These are phyloP conservation scores for Ditylenchus dipsaci DNA, from an alignment of 1,140 invertebrate species.

Conservation along the genomic window DNA sequence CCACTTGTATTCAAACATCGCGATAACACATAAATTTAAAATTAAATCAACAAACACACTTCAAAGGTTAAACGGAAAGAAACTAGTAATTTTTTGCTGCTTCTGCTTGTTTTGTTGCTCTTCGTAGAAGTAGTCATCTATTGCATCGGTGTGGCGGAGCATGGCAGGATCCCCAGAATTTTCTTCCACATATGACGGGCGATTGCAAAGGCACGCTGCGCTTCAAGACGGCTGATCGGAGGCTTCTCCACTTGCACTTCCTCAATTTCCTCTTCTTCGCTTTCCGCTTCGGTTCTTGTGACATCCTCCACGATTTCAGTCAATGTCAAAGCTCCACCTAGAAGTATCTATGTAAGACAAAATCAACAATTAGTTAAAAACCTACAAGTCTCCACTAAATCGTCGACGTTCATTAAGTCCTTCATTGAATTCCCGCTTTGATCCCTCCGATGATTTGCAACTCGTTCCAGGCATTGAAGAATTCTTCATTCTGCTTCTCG, in stretches of 20 bases:
- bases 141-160: neutral
- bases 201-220: neutral
- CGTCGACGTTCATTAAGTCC: too few species aligned
- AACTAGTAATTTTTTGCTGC: neutral
- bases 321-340: neutral
- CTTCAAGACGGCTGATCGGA: neutral
- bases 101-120: neutral
- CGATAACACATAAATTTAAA: neutral
- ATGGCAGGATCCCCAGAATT: slow-evolving; percentile 1
- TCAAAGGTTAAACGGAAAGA: too few species aligned
- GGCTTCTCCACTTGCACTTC: neutral
- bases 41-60: too few species aligned
- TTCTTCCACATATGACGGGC: slow-evolving; percentile 1
- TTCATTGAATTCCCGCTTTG: too few species aligned
- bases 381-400: too few species aligned
- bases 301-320: neutral
- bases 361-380: too few species aligned
- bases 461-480: too few species aligned
- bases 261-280: neutral
- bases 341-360: too few species aligned
- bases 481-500: too few species aligned
- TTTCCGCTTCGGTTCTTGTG: neutral
- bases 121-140: slow-evolving; percentile 1
- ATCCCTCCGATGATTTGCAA: too few species aligned
- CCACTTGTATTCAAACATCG: neutral